Evolutionary conservation across 2,113 vertebrate genomes (phyloP).

Genomic region (Corydoras sp.): DNA sequence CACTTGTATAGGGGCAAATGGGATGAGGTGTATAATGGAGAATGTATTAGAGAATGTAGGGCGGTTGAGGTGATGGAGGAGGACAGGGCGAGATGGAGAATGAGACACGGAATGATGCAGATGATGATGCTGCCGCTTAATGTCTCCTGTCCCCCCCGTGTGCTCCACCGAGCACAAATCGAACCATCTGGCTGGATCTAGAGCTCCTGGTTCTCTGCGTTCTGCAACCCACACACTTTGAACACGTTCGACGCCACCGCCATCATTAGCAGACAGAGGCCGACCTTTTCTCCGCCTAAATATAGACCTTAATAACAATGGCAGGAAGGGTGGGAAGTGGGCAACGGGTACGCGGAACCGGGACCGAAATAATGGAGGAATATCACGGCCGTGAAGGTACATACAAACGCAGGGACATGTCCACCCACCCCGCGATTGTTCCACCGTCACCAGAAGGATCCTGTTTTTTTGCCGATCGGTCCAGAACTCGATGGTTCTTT

Average conservation of each 20-base stretch:
- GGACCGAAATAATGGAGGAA: constrained; percentile 43
- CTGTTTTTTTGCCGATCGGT: too few species aligned
- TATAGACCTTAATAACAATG: constrained; percentile 63
- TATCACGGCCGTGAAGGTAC: constrained; percentile 28
- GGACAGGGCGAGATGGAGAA: too few species aligned
- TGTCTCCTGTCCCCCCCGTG: too few species aligned
- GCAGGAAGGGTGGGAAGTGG: constrained; percentile 65
- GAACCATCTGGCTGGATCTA: constrained; percentile 3
- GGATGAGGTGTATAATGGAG: too few species aligned
- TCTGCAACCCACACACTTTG: constrained; percentile 26
- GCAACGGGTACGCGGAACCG: constrained; percentile 44
- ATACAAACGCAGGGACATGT: constrained; percentile 15
- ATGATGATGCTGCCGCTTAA: too few species aligned
- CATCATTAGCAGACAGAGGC: constrained; percentile 57
- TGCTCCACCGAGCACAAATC: constrained; percentile 26
- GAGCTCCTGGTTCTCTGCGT: constrained; percentile 20
- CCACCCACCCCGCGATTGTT: too few species aligned
- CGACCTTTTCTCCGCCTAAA: constrained; percentile 65
- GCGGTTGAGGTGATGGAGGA: too few species aligned
- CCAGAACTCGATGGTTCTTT: too few species aligned
- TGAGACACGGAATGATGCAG: too few species aligned
- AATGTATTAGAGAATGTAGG: too few species aligned
- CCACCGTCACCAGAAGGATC: too few species aligned
- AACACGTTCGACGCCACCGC: constrained; percentile 42
- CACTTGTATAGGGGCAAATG: too few species aligned